Percentiles rank a stretch among this genome's conserved stretches.
Conservation (phyloP, 2,888 invertebrate genomes). For the Hirtodrosophila duncani region DNA sequence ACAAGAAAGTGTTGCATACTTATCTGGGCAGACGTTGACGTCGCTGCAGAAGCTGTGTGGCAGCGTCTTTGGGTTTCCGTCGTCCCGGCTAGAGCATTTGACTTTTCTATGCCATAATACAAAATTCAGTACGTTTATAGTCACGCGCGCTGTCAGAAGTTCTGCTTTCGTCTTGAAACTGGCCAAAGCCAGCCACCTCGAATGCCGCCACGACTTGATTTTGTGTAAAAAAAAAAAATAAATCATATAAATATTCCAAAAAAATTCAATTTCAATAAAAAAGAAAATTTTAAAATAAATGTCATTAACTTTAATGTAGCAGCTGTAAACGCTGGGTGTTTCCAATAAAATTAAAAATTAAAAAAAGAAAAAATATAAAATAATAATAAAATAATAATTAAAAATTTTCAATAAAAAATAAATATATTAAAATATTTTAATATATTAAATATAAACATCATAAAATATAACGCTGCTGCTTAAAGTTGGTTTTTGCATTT, state of each 20-base stretch:
- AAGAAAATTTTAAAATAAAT: conserved; percentile 20
- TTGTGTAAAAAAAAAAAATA: conserved; percentile 10
- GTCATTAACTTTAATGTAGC: conserved; percentile 5
- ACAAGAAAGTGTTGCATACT: conserved; percentile 71
- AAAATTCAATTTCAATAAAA: conserved; percentile 20
- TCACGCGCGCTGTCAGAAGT: conserved; percentile 74
- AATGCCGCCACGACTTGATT: conserved; percentile 58
- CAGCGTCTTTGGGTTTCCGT: conserved; percentile 64
- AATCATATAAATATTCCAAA: conserved; percentile 15
- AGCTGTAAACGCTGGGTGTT: conserved; percentile 14
- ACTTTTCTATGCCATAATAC: conserved; percentile 62
- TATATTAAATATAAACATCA: conserved; percentile 9
- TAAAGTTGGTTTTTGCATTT: conserved; percentile 31
- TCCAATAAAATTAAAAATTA: background rate
- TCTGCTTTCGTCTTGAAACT: conserved; percentile 69
- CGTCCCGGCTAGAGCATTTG: conserved; percentile 58
- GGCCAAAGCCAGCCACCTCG: conserved; percentile 51
- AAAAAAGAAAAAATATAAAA: conserved; percentile 1
- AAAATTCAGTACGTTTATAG: conserved; percentile 75
- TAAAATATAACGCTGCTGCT: conserved; percentile 14
- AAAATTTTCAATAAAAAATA: conserved; percentile 16
- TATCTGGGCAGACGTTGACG: conserved; percentile 65
- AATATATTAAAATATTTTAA: conserved; percentile 18
- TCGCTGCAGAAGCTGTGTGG: conserved; percentile 31
- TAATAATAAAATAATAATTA: background rate